Evolutionary conservation across 2,797 vertebrate species (phyloP), one percentile per base, ranked within the genome.

Genomic region (Notolepis coatsorum): DNA sequence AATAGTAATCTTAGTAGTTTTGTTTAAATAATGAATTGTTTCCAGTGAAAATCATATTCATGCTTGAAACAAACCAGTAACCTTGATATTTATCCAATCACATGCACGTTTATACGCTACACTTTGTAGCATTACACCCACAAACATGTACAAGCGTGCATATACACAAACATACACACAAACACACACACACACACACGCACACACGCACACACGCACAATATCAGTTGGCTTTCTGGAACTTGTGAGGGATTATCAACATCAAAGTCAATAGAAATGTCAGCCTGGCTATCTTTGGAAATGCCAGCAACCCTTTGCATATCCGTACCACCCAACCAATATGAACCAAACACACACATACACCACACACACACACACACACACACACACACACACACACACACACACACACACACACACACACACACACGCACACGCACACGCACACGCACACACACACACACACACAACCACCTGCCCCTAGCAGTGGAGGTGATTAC

Each of bases 231-330:
- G 92, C 95, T 95, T 95, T 93, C 90, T 89, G 84, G 92, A 88
- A 95, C 92, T 95, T 95, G 94, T 95, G 90, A 95, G 92, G 94
- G 95, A 95, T 97, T 96, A 96, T 95, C 94, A 95, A 96, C 96
- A 96, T 97, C 96, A 98, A 98, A 98, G 96, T 93, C 90, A 91
- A 90, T 92, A 94, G 95, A 97, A 98, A 97, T 97, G 96, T 96
- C 94, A 93, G 91, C 84, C 91, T 91, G 93, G 91, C 95, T 94
- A 93, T 95, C 94, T 95, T 94, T 95, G 94, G 94, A 97, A 97
- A 96, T 96, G 96, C 94, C 96, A 97, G 91, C 86, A 96, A 94
- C 92, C 91, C 92, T 91, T 95, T 96, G 95, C 95, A 96, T 96
- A 96, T 94, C 91, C 91, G 85, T 75, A 92, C 85, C 77, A 69